Evolutionary conservation across 2,797 vertebrate species (phyloP).

Genomic region (Amphiprion clarkii): DNA sequence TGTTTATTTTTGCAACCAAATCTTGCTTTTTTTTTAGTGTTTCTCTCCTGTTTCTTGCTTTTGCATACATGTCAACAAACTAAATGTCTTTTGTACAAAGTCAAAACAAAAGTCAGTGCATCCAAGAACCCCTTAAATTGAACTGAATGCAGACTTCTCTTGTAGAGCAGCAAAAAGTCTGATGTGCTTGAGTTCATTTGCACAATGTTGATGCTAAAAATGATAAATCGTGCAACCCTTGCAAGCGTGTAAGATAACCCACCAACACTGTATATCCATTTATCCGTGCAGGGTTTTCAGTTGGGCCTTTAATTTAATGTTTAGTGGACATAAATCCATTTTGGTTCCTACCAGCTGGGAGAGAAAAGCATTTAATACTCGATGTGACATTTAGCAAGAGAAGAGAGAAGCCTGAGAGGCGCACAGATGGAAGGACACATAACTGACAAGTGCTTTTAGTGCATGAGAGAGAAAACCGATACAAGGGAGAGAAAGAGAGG

Average conservation of each 20-base stretch:
- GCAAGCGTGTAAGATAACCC: conserved; percentile 6
- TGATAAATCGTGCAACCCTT: too few species aligned
- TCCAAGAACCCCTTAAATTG: too few species aligned
- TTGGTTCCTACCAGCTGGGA: conserved; percentile 46
- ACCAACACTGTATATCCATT: conserved; percentile 51
- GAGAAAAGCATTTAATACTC: conserved; percentile 59
- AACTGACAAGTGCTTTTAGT: conserved; percentile 58
- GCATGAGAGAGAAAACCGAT: conserved; percentile 25
- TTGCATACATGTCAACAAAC: too few species aligned
- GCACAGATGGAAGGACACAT: conserved; percentile 56
- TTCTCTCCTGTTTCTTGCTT: too few species aligned
- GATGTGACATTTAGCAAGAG: conserved; percentile 74
- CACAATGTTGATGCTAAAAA: too few species aligned
- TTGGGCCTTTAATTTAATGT: conserved; percentile 69
- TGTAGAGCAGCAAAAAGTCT: too few species aligned
- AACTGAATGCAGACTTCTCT: too few species aligned
- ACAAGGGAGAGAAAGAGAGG: conserved; percentile 16
- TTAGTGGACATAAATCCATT: conserved; percentile 70
- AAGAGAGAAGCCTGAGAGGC: conserved; percentile 46
- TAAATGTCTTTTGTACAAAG: too few species aligned
- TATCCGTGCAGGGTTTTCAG: conserved; percentile 50
- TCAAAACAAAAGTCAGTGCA: too few species aligned
- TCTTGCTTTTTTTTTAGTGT: too few species aligned
- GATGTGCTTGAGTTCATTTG: too few species aligned
- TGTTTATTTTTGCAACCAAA: too few species aligned